Evolutionary conservation across 2,888 invertebrate species (phyloP).

Genomic region (Amphipoea lucens): DNA sequence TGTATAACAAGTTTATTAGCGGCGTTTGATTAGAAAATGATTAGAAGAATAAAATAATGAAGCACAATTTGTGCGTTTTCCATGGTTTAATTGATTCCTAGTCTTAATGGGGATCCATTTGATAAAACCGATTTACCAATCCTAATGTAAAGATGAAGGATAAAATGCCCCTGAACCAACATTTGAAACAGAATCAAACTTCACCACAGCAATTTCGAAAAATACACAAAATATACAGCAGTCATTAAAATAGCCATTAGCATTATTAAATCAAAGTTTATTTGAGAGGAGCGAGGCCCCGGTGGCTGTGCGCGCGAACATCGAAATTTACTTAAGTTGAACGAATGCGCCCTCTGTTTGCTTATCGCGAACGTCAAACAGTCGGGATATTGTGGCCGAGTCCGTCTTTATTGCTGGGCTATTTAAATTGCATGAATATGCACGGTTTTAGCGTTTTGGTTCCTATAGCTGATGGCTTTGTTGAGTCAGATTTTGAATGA

Average conservation of each 20-base stretch:
- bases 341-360: conserved; percentile 89
- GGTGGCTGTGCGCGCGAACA: conserved; percentile 83
- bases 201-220: conserved; percentile 18
- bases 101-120: background rate
- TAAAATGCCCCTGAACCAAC: background rate
- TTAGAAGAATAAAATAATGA: background rate
- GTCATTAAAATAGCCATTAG: conserved; percentile 72
- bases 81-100: background rate
- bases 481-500: conserved; percentile 38
- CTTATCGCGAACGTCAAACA: conserved; percentile 82
- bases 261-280: conserved; percentile 75
- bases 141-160: background rate
- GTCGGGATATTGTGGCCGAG: conserved; percentile 76
- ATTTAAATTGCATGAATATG: conserved; percentile 85
- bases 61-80: background rate
- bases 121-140: background rate
- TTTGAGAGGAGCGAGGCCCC: conserved; percentile 77
- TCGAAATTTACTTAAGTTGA: conserved; percentile 90
- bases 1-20: background rate
- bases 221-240: conserved; percentile 47
- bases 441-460: conserved; percentile 74
- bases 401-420: conserved; percentile 79
- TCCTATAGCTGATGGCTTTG: conserved; percentile 68
- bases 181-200: conserved; percentile 3
- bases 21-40: background rate